Percentiles rank a stretch among this genome's conserved stretches.
These are phyloP conservation scores for Todus mexicanus DNA, from an alignment of 2,797 vertebrate species.

Conservation along the genomic window DNA sequence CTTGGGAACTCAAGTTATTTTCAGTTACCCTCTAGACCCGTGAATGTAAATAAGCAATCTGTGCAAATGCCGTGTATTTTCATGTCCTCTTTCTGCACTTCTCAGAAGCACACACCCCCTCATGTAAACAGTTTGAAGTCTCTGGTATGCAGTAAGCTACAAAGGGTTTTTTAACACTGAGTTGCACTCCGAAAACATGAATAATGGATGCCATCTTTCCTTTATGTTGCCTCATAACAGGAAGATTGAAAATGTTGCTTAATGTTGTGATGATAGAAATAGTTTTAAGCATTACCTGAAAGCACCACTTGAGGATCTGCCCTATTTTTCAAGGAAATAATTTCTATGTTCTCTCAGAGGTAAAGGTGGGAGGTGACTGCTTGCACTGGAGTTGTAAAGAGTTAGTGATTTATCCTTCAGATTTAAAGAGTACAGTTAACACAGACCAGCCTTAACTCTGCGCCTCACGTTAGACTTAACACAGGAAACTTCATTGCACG, in stretches of 20 bases:
- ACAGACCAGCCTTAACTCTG: neutral
- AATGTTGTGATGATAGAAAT: neutral
- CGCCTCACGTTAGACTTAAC: neutral
- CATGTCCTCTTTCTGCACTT: neutral
- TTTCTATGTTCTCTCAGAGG: neutral
- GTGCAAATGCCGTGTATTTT: neutral
- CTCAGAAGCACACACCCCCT: neutral
- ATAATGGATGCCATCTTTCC: slow-evolving; percentile 7
- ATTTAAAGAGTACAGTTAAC: neutral
- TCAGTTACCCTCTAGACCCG: neutral
- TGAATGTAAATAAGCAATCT: neutral
- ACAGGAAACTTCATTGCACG: neutral
- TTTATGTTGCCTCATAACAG: neutral
- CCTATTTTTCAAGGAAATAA: neutral
- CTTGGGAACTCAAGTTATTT: neutral
- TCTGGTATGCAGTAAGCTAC: neutral
- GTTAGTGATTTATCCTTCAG: neutral
- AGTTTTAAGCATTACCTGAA: neutral
- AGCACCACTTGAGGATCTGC: neutral
- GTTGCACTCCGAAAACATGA: neutral
- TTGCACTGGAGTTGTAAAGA: neutral
- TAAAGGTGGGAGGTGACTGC: neutral
- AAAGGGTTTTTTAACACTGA: neutral
- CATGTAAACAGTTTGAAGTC: neutral
- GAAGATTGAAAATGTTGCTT: neutral